Evolutionary conservation across 2,113 vertebrate genomes (phyloP).

Genomic region (Connochaetes taurinus): DNA sequence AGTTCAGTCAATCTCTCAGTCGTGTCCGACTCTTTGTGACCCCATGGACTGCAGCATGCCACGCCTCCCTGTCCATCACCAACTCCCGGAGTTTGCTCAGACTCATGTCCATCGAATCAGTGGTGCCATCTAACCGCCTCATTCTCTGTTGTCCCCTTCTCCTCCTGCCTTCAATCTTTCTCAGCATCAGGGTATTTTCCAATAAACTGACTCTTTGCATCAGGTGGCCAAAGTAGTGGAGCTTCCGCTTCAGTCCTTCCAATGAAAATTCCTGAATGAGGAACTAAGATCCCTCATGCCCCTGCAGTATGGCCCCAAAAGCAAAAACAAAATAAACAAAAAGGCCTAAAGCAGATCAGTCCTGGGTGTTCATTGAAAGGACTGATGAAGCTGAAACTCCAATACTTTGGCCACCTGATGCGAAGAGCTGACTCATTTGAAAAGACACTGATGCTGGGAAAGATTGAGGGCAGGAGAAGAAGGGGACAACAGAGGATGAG

Average conservation of each 20-base stretch:
- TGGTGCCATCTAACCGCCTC: not conserved
- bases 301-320: rapidly evolving
- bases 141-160: not conserved
- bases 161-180: not conserved
- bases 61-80: not conserved
- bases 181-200: not conserved
- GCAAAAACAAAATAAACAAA: not conserved
- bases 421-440: no score
- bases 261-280: not conserved
- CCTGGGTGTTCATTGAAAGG: no score
- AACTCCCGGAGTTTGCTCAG: not conserved
- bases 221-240: not conserved
- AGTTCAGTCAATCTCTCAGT: not conserved
- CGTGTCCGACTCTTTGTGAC: rapidly evolving
- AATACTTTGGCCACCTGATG: no score
- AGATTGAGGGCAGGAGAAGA: no score
- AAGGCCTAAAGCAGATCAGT: not conserved
- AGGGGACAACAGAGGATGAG: no score
- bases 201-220: not conserved
- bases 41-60: rapidly evolving
- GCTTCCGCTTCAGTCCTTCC: not conserved
- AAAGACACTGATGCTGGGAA: no score
- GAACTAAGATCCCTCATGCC: not conserved
- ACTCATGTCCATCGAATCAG: not conserved
- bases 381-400: no score